Percentiles rank a stretch among this genome's conserved stretches.
phyloP scores from a whole-genome alignment of 2,888 invertebrate genomes.

The Leistus spinibarbis region DNA sequence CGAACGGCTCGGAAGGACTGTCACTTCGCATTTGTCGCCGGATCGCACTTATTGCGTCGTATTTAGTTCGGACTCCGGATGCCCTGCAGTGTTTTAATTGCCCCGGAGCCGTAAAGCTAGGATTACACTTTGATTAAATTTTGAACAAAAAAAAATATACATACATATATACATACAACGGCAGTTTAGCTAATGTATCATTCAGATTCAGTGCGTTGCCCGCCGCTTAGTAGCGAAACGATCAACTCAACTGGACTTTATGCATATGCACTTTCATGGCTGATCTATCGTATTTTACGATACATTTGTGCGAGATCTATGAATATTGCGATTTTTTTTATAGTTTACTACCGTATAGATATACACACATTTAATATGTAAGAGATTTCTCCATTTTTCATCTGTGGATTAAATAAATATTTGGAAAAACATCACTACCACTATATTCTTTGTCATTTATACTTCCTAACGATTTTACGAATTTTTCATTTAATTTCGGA shows the following conservation, averaged over 20 bases:
- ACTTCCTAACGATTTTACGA: no score
- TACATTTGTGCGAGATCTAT: neutral
- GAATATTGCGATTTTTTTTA: neutral
- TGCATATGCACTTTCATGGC: neutral
- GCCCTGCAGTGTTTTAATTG: conserved; percentile 38
- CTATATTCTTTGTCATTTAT: no score
- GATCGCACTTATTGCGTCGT: conserved; percentile 52
- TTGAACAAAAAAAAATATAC: conserved; percentile 39
- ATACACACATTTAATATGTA: no score
- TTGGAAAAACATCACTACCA: no score
- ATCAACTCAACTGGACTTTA: neutral
- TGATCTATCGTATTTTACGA: neutral
- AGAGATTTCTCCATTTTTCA: no score
- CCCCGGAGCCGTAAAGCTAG: conserved; percentile 34
- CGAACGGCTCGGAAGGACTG: conserved; percentile 39
- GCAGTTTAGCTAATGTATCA: conserved; percentile 38
- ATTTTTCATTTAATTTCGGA: no score
- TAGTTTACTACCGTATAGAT: no score
- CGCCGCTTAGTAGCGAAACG: neutral
- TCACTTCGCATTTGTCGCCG: conserved; percentile 50
- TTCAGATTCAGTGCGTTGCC: conserved; percentile 23
- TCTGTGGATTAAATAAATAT: no score
- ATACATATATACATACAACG: no score
- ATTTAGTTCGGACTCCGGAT: conserved; percentile 44
- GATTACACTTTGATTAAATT: conserved; percentile 39